phyloP scores from a whole-genome alignment of 1,140 invertebrate species.

The Orius insidiosus region DNA sequence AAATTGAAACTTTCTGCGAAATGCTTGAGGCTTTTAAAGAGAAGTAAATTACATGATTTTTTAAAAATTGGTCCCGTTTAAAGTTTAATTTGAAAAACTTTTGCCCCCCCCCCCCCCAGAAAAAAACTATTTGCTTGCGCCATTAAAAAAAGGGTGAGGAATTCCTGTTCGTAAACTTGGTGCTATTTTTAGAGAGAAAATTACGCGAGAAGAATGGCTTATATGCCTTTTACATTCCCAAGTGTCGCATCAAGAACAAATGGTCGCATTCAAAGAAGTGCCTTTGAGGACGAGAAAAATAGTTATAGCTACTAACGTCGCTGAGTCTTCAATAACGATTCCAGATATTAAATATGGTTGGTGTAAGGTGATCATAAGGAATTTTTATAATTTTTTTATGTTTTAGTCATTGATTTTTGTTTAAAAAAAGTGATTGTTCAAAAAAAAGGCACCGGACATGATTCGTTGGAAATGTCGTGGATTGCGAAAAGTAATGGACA shows the following conservation, averaged over 20 bases:
- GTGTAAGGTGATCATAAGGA: conserved; percentile 14
- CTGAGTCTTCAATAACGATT: conserved; percentile 92
- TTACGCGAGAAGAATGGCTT: conserved; percentile 7
- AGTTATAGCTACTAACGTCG: conserved; percentile 90
- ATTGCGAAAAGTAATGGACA: conserved; percentile 75
- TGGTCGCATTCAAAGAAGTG: conserved; percentile 41
- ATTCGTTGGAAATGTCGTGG: conserved; percentile 63
- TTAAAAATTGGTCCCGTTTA: too few relatives aligned
- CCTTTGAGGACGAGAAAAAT: conserved; percentile 50
- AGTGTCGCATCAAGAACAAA: conserved; percentile 47
- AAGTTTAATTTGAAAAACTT: too few relatives aligned
- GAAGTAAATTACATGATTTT: too few relatives aligned
- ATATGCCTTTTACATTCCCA: conserved; percentile 43
- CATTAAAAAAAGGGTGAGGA: too few relatives aligned
- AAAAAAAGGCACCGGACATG: conserved; percentile 60
- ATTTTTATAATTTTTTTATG: conserved; percentile 3
- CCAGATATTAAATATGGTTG: conserved; percentile 71
- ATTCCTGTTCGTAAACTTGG: too few relatives aligned
- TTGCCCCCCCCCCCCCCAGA: too few relatives aligned
- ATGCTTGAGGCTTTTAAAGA: neutral
- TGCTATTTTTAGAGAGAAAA: too few relatives aligned
- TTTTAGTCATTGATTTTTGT: conserved; percentile 87
- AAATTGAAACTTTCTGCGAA: conserved; percentile 49
- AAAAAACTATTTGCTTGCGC: too few relatives aligned
- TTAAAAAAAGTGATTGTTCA: conserved; percentile 65